Evolutionary conservation across 2,888 invertebrate genomes (phyloP), one percentile per base, ranked within the genome.

Genomic region (Drosophila dives): DNA sequence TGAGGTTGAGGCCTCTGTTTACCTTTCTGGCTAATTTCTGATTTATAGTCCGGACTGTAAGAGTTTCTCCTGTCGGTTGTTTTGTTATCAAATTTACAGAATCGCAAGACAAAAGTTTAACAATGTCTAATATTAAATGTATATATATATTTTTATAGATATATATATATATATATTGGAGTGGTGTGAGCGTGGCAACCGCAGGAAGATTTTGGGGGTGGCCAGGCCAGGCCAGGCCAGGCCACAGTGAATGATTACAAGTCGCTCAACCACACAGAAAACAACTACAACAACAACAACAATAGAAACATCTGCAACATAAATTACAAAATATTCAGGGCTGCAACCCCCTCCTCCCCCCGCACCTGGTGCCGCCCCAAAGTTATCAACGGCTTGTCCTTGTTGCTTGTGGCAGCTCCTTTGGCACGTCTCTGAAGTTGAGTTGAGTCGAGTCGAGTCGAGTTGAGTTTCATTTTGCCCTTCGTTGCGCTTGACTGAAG

Each of bases 401-500:
- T 59, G 70, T 53, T 61, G 60, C 54, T 64, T 58, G 55, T 64
- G 29, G 62, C 63, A 61, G 82, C 66, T 80, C 70, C 83, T 71
- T 75, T 63, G 66, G 74, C 86, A 69, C 72, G 83, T 75, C 77
- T 73, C 78, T 62, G 62, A 77, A 79, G 82, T 85, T 75, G 75
- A 80, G 84, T 72, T 63, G 86, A 74, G 75, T 85, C 73, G 75
- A 80, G 84, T 72, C 63, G 86, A 74, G 78, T 72, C 61, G 83
- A 74, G 75, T 65, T 64, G 80, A 79, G 82, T 89, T 86, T 87
- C 87, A 81, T 89, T 85, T 87, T 85, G 85, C 79, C 75, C 73
- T 77, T 84, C 73, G 85, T 80, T 89, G 80, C 85, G 91, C 91
- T 91, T 82, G 91, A 92, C 90, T 91, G 90, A 87, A 87, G 90